These are phyloP conservation scores for Neodiprion lecontei DNA, from an alignment of 1,140 invertebrate species.

Conservation along the genomic window DNA sequence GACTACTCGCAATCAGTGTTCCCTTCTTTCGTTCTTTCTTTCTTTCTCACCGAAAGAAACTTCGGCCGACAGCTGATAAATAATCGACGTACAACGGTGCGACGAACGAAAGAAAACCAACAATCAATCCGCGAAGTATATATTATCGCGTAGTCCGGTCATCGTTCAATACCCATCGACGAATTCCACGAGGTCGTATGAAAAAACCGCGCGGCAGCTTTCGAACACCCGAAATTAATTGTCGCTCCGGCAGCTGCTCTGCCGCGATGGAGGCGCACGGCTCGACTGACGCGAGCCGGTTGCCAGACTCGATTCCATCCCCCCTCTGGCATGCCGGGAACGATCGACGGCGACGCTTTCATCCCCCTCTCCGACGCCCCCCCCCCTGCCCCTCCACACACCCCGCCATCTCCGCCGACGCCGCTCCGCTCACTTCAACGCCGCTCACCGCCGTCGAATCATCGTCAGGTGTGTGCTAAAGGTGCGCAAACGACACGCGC, in stretches of 20 bases:
- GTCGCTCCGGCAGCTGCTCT: neutral
- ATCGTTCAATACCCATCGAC: neutral
- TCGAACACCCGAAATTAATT: neutral
- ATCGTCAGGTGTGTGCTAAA: neutral
- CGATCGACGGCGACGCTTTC: neutral
- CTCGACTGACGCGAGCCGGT: conserved; percentile 46
- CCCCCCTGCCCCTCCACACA: conserved; percentile 19
- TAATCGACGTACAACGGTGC: neutral
- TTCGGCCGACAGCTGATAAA: neutral
- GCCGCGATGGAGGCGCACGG: conserved; percentile 36
- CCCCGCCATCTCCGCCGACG: neutral
- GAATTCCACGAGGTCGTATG: neutral
- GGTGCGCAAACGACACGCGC: neutral
- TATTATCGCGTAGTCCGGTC: neutral
- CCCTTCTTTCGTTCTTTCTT: neutral
- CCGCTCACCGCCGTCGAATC: neutral
- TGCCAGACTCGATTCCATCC: conserved; percentile 39
- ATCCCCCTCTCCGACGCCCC: neutral
- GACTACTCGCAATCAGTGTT: neutral
- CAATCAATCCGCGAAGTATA: too few relatives aligned
- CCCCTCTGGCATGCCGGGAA: conserved; percentile 24
- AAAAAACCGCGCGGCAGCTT: conserved; percentile 11
- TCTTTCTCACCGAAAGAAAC: neutral
- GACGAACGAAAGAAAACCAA: too few relatives aligned
- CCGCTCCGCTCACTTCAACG: neutral